A percentile compares a stretch with the other conserved stretches of the same genome.
Evolutionary conservation across 2,888 invertebrate genomes (phyloP).

Genomic region (Phengaris arion): DNA sequence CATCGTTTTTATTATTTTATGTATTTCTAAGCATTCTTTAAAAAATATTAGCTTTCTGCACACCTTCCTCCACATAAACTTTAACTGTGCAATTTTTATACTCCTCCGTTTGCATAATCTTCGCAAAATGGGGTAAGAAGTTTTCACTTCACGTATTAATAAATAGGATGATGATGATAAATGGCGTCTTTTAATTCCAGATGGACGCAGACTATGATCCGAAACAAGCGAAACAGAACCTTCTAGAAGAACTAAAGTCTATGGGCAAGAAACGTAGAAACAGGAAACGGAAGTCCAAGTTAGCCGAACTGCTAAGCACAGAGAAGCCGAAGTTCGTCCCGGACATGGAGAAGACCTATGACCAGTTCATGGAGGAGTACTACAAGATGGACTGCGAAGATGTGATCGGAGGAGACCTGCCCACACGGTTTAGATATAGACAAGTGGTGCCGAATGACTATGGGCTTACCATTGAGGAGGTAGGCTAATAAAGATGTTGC

Average conservation of each 20-base stretch:
- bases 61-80: no score
- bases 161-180: no score
- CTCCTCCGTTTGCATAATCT: no score
- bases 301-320: slow-evolving; percentile 84
- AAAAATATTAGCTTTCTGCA: no score
- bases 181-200: slow-evolving; percentile 56
- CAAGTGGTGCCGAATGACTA: slow-evolving; percentile 93
- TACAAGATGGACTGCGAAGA: slow-evolving; percentile 98
- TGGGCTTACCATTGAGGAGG: slow-evolving; percentile 94
- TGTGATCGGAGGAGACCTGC: slow-evolving; percentile 93
- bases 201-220: slow-evolving; percentile 95
- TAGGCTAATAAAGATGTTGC: slow-evolving; percentile 49
- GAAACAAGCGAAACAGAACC: slow-evolving; percentile 63
- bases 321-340: slow-evolving; percentile 94
- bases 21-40: no score
- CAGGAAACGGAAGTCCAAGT: slow-evolving; percentile 84
- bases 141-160: no score
- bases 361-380: slow-evolving; percentile 95
- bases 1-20: no score
- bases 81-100: no score
- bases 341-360: slow-evolving; percentile 84
- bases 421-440: slow-evolving; percentile 95
- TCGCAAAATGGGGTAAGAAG: no score
- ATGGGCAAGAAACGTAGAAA: slow-evolving; percentile 80
- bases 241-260: slow-evolving; percentile 76